A percentile compares a stretch with the other conserved stretches of the same genome.
phyloP scores from a whole-genome alignment of 2,113 vertebrate species.

The Cynopterus brachyotis region DNA sequence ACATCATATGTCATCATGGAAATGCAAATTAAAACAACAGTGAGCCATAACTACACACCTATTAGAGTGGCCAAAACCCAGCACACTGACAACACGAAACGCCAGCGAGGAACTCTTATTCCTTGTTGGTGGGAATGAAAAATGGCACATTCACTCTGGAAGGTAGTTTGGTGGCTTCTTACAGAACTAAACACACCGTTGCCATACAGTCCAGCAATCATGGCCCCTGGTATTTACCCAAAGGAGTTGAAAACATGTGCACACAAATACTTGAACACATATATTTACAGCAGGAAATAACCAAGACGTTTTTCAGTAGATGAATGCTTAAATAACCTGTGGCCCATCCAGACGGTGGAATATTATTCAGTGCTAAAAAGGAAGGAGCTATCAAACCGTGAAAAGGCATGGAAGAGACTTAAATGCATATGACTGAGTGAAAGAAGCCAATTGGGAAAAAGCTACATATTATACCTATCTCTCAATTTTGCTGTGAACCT shows the following conservation, averaged over 20 bases:
- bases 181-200: not conserved
- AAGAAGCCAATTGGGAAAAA: not conserved
- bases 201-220: not conserved
- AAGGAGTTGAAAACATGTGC: not conserved
- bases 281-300: not conserved
- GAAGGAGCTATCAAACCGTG: not conserved
- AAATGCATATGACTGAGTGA: not conserved
- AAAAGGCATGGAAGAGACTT: not conserved
- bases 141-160: not conserved
- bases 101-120: not conserved
- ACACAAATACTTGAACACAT: not conserved
- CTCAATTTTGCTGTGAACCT: not conserved
- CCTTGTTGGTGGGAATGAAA: not conserved
- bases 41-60: too few species aligned
- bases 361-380: not conserved
- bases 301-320: not conserved
- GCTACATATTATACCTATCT: not conserved
- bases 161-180: not conserved
- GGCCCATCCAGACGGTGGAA: not conserved
- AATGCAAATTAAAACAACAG: not conserved
- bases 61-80: not conserved
- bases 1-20: not conserved
- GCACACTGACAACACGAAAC: not conserved
- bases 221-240: not conserved
- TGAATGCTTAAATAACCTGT: not conserved